Conservation (phyloP, 2,797 vertebrate genomes). For the Streptopelia turtur region DNA sequence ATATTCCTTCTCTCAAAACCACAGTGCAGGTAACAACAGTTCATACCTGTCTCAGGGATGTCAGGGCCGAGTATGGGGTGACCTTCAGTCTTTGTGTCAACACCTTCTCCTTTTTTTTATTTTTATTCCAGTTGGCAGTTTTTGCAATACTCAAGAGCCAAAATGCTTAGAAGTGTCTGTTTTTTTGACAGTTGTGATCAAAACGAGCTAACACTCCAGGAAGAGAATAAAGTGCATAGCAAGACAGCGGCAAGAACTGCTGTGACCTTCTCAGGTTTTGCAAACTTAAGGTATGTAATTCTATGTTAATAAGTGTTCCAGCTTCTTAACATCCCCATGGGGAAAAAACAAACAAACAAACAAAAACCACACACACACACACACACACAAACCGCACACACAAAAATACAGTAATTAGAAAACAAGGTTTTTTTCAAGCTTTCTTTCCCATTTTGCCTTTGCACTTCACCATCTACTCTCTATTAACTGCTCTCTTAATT, state of each 20-base stretch:
- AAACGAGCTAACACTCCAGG: background rate
- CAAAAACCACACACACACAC: too few relatives aligned
- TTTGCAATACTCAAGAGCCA: background rate
- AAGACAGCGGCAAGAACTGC: background rate
- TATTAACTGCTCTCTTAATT: constrained; percentile 36
- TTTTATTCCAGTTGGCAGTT: background rate
- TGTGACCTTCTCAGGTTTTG: background rate
- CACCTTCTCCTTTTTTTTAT: background rate
- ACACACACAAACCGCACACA: too few relatives aligned
- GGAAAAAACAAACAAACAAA: background rate
- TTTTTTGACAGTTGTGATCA: background rate
- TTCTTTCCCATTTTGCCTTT: constrained; percentile 5
- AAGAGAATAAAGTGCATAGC: background rate
- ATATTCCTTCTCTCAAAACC: background rate
- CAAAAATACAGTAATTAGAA: background rate
- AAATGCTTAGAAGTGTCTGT: background rate
- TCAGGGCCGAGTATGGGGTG: background rate
- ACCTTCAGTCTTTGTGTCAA: background rate
- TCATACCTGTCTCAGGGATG: background rate
- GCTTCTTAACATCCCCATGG: background rate
- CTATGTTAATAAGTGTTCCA: background rate
- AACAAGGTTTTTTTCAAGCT: background rate
- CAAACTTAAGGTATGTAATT: background rate
- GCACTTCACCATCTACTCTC: background rate
- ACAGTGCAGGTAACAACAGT: background rate